These are phyloP conservation scores for Triplophysa yarkandensis DNA, from an alignment of 2,797 vertebrate species.

Conservation along the genomic window DNA sequence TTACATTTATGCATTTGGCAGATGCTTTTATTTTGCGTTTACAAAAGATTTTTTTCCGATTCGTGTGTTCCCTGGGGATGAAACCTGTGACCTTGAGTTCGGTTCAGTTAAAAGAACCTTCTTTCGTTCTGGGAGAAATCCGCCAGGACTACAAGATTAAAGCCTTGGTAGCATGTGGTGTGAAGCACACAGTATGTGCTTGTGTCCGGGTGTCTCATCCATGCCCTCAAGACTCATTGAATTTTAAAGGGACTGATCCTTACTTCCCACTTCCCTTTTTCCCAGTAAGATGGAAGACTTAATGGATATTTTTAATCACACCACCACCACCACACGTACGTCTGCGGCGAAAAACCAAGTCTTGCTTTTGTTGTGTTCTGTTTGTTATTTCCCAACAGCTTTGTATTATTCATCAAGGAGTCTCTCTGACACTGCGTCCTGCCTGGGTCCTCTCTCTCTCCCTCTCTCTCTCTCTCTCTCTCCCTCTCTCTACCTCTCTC, in stretches of 20 bases:
- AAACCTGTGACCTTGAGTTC: no score
- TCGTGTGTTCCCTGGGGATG: no score
- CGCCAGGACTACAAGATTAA: slow-evolving; percentile 36
- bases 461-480: neutral
- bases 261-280: neutral
- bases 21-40: neutral
- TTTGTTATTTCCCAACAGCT: slow-evolving; percentile 41
- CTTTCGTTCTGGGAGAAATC: slow-evolving; percentile 31
- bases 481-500: neutral
- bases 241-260: slow-evolving; percentile 7
- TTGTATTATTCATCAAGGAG: slow-evolving; percentile 57
- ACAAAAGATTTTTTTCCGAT: no score
- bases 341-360: slow-evolving; percentile 19
- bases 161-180: slow-evolving; percentile 7
- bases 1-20: neutral
- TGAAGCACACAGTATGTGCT: slow-evolving; percentile 9
- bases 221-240: neutral
- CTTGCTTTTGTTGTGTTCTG: slow-evolving; percentile 42
- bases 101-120: neutral
- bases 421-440: slow-evolving; percentile 32
- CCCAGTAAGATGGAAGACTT: neutral
- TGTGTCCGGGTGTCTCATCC: neutral
- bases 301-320: slow-evolving; percentile 29
- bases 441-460: slow-evolving; percentile 24
- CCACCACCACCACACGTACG: neutral